These are phyloP conservation scores for Malthinus seriepunctatus DNA, from an alignment of 2,888 invertebrate genomes.

Conservation along the genomic window DNA sequence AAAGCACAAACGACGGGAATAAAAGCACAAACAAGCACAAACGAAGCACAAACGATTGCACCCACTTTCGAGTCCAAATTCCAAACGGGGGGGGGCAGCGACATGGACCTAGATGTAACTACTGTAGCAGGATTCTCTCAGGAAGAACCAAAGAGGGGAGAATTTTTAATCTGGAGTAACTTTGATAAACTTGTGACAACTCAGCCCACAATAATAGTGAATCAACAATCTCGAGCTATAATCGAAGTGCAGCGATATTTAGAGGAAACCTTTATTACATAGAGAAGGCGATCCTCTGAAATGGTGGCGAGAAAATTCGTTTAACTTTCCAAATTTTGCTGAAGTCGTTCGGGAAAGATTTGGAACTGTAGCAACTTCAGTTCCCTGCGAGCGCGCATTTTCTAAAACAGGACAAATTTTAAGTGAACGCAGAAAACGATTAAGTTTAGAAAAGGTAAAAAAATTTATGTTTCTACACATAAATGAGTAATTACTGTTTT, in stretches of 20 bases:
- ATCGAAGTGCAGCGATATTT: constrained; percentile 35
- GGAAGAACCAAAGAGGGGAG: neutral
- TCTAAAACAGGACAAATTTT: constrained; percentile 33
- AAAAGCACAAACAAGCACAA: no score
- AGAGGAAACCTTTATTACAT: constrained; percentile 27
- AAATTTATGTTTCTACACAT: neutral
- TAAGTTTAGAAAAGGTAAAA: neutral
- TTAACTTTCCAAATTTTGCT: constrained; percentile 30
- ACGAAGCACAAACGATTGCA: no score
- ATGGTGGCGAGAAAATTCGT: constrained; percentile 34
- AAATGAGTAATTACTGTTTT: no score
- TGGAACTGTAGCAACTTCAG: constrained; percentile 35
- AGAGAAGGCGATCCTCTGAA: constrained; percentile 31
- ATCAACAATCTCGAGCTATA: constrained; percentile 26
- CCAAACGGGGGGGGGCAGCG: no score
- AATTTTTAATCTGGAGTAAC: constrained; percentile 7
- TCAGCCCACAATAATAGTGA: neutral
- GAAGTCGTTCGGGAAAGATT: constrained; percentile 31
- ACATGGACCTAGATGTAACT: neutral
- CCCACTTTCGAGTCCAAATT: no score
- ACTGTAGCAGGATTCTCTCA: neutral
- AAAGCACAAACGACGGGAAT: no score
- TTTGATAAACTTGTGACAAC: constrained; percentile 6
- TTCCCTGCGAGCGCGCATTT: constrained; percentile 38
- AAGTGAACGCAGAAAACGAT: neutral